Evolutionary conservation across 92 coral and sea anemone genomes (phyloP).

Genomic region (Bergia puertoricense): DNA sequence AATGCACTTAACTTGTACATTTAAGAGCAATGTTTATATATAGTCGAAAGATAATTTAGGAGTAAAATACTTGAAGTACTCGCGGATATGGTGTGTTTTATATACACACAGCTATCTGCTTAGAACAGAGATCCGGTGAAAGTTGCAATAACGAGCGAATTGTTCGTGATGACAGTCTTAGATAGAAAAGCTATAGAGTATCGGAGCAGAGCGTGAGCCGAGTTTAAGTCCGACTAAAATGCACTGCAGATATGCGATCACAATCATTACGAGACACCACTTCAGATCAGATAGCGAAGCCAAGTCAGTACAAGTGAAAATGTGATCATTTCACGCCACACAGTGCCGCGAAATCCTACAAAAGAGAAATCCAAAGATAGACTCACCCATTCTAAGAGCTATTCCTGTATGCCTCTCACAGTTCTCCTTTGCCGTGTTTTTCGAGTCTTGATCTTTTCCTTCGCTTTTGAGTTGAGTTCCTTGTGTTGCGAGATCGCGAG

Average conservation of each 20-base stretch:
- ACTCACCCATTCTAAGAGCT: constrained; percentile 31
- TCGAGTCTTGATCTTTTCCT: not conserved
- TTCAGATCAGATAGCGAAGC: constrained; percentile 30
- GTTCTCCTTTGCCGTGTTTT: not conserved
- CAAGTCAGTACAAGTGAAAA: not conserved
- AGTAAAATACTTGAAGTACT: not conserved
- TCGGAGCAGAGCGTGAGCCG: not conserved
- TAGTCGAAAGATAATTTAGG: not conserved
- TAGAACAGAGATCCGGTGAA: not conserved
- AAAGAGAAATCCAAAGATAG: not conserved
- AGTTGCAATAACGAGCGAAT: not conserved
- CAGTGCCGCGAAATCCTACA: not conserved
- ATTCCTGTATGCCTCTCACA: too few species aligned
- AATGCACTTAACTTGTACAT: not conserved
- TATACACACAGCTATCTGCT: not conserved
- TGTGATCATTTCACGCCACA: not conserved
- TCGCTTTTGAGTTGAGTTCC: not conserved
- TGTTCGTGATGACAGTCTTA: not conserved
- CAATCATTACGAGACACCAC: constrained; percentile 14
- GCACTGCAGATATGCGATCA: not conserved
- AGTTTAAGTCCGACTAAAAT: not conserved
- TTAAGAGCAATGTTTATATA: not conserved
- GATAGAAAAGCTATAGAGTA: not conserved
- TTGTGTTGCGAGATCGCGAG: constrained; percentile 5
- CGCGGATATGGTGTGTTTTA: not conserved